Conservation (phyloP, 2,113 vertebrate species). For the Cavia aperea region DNA sequence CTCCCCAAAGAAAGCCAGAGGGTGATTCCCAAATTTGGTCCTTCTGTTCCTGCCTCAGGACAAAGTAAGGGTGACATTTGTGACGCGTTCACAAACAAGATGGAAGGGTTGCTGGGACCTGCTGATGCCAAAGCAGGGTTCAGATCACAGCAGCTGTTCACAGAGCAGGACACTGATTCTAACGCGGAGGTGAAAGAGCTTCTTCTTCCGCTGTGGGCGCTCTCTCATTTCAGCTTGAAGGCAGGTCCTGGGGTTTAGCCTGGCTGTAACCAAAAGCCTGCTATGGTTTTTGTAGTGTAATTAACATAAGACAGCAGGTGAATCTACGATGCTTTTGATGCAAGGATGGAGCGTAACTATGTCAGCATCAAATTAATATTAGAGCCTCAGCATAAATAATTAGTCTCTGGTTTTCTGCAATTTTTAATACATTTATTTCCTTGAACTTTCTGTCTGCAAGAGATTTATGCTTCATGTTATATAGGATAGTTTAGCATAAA, state of each 20-base stretch:
- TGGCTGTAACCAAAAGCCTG: too few species aligned
- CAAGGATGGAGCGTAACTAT: neutral
- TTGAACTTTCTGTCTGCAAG: neutral
- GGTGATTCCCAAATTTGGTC: neutral
- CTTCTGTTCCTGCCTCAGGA: slow-evolving; percentile 74
- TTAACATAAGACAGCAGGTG: neutral
- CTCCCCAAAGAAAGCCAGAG: slow-evolving; percentile 63
- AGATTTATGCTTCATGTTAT: neutral
- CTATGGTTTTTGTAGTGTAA: neutral
- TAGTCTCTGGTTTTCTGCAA: neutral
- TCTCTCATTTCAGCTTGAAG: slow-evolving; percentile 19
- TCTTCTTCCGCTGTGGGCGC: neutral
- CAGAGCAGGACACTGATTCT: neutral
- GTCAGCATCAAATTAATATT: neutral
- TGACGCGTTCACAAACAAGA: slow-evolving; percentile 94
- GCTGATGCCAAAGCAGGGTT: neutral
- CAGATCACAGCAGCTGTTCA: neutral
- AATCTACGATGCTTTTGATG: neutral
- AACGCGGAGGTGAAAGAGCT: neutral
- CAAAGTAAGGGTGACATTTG: slow-evolving; percentile 95
- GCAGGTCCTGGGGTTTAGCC: neutral
- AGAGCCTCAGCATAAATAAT: neutral
- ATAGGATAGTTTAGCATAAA: neutral
- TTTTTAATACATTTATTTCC: neutral
- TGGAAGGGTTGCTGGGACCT: slow-evolving; percentile 86